A percentile compares a stretch with the other conserved stretches of the same genome.
These are phyloP conservation scores for Ditylenchus dipsaci DNA, from an alignment of 1,140 invertebrate species.

Conservation along the genomic window DNA sequence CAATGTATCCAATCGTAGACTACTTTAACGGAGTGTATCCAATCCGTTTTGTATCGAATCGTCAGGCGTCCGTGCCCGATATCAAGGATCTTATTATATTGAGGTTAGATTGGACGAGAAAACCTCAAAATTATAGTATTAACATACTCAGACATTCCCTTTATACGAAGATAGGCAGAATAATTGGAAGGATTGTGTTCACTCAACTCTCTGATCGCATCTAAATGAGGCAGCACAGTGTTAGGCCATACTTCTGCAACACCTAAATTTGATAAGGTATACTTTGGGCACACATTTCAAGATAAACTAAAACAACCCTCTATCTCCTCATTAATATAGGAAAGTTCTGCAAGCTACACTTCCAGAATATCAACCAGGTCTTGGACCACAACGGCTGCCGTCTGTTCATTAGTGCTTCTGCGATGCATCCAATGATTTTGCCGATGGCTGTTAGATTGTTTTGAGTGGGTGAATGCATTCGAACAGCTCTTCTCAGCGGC, in stretches of 20 bases:
- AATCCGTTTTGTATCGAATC: no score
- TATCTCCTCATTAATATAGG: slow-evolving; percentile 40
- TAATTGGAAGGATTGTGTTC: slow-evolving; percentile 24
- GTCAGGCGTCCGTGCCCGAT: no score
- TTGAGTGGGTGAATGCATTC: slow-evolving; percentile 20
- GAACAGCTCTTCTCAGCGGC: slow-evolving; percentile 13
- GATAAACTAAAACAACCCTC: slow-evolving; percentile 32
- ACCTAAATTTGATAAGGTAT: slow-evolving; percentile 14
- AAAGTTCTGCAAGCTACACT: slow-evolving; percentile 27
- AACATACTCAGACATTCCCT: not conserved
- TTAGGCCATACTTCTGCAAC: slow-evolving; percentile 33
- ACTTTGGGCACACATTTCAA: not conserved
- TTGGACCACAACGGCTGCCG: slow-evolving; percentile 36
- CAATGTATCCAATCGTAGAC: no score
- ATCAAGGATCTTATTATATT: no score
- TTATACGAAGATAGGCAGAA: slow-evolving; percentile 4
- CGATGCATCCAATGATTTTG: slow-evolving; percentile 41
- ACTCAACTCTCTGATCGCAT: slow-evolving; percentile 22
- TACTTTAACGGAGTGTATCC: no score
- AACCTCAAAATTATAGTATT: no score
- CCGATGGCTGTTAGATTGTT: slow-evolving; percentile 37
- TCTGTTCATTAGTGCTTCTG: slow-evolving; percentile 23
- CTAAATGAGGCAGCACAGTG: slow-evolving; percentile 14
- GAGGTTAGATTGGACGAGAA: no score
- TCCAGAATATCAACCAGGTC: slow-evolving; percentile 30